Evolutionary conservation across 2,113 vertebrate genomes (phyloP), one percentile per base, ranked within the genome.

Genomic region (Poeciliopsis occidentalis): DNA sequence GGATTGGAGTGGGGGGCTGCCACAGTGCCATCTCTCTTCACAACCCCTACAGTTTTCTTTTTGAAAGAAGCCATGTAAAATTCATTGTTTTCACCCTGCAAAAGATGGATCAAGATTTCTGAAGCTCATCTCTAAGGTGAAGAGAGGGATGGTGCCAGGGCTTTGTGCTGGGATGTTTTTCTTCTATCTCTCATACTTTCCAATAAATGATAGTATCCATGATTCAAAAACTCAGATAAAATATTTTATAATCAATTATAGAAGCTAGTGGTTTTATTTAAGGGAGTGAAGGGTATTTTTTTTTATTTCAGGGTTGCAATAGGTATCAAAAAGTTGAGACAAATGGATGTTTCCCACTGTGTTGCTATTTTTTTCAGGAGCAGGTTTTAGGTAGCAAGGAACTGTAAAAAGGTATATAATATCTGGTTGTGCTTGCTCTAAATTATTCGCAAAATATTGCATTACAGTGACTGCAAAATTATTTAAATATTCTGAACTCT

Each of bases 61-160:
- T 88, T 63, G 73, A 82, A 73, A 79, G 47, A 85, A 81, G 74
- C 70, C 69, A 87, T 92, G 79, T 85, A 90, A 91, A 90, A 92
- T 92, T 87, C 75, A 91, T 90, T 86, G 76, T 72, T 85, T 86
- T 83, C 66, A 79, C 73, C 62, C 84, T 22, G 67, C 67, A 54
- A 73, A 68, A 29, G 8, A 73, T 72, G 71, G 71, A 71, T 84
- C 88, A 69, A 87, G 79, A 78, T 84, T 79, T 74, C 75, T 67
- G 57, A 77, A 79, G 75, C 66, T 37, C 60, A 71, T 73, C 15
- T 79, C 44, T 41, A 47, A 71, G 41, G 32, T 68, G 31, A 69
- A 71, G 26, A 69, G 26, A 61, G 64, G 27, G 75, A 32, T 69
- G 37, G 41, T 32, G 39, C 67, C 64, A 68, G 11, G 8, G 51